Conservation (phyloP, 2,113 vertebrate genomes). For the Edolisoma coerulescens region DNA sequence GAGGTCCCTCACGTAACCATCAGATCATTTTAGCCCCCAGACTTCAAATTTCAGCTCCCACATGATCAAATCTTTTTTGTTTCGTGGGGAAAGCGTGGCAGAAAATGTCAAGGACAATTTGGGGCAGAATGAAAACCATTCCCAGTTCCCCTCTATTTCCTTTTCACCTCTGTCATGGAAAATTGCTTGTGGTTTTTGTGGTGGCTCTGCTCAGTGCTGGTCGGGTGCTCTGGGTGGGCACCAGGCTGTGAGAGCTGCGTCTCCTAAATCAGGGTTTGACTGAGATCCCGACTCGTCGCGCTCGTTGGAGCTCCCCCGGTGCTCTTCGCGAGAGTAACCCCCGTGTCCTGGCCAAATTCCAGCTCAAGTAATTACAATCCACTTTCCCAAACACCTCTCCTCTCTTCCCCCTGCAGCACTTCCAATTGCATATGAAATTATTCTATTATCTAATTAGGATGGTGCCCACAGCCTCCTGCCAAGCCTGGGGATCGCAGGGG, state of each 20-base stretch:
- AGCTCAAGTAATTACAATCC: conserved; percentile 57
- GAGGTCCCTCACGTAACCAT: not conserved
- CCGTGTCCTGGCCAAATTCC: conserved; percentile 59
- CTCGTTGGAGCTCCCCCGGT: not conserved
- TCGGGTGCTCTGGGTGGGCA: not conserved
- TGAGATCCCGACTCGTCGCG: not conserved
- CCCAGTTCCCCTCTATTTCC: not conserved
- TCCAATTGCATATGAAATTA: conserved; percentile 43
- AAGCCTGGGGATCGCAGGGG: not conserved
- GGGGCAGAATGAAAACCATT: not conserved
- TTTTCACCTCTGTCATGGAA: not conserved
- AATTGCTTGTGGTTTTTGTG: conserved; percentile 11
- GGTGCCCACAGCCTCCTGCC: not conserved
- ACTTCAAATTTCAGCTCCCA: not conserved
- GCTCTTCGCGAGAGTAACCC: not conserved
- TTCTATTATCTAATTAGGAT: conserved; percentile 54
- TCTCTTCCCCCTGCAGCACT: conserved; percentile 37
- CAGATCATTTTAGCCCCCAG: not conserved
- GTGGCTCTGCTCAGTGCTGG: not conserved
- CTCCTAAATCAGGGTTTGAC: not conserved
- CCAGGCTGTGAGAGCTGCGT: not conserved
- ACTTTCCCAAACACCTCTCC: conserved; percentile 21
- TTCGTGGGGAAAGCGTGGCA: not conserved
- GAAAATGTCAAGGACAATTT: not conserved
- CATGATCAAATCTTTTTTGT: not conserved